These are phyloP conservation scores for Pedicia rivosa DNA, from an alignment of 2,888 invertebrate species.

Conservation along the genomic window DNA sequence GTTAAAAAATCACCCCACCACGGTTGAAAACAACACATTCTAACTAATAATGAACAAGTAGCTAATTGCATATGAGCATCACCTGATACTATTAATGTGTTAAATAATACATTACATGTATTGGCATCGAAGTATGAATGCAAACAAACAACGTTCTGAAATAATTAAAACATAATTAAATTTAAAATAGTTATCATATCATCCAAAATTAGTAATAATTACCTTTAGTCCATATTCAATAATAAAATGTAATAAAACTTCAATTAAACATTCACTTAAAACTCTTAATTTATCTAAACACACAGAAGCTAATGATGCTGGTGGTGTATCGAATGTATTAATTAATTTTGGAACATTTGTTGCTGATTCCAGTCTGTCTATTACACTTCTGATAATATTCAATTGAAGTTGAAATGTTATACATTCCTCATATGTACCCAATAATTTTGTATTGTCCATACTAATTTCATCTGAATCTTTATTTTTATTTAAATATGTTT, in stretches of 20 bases:
- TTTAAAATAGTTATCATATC: constrained; percentile 15
- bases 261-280: constrained; percentile 65
- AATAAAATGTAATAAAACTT: constrained; percentile 57
- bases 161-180: constrained; percentile 6
- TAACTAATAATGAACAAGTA: constrained; percentile 60
- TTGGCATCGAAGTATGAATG: constrained; percentile 28
- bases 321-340: constrained; percentile 18
- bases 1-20: constrained; percentile 92
- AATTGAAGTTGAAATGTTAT: constrained; percentile 77
- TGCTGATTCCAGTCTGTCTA: constrained; percentile 51
- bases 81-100: constrained; percentile 59
- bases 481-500: constrained; percentile 58
- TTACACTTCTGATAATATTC: constrained; percentile 63
- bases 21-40: constrained; percentile 49
- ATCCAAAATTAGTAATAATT: constrained; percentile 1
- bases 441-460: constrained; percentile 33
- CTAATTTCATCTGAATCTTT: constrained; percentile 39
- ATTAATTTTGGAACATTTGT: constrained; percentile 17
- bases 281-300: constrained; percentile 73
- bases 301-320: constrained; percentile 38
- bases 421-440: constrained; percentile 51
- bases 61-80: constrained; percentile 64
- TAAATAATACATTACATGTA: constrained; percentile 47
- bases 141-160: constrained; percentile 24
- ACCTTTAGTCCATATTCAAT: constrained; percentile 38